Conservation (phyloP, 2,888 invertebrate genomes). For the Laspeyria flexula region DNA sequence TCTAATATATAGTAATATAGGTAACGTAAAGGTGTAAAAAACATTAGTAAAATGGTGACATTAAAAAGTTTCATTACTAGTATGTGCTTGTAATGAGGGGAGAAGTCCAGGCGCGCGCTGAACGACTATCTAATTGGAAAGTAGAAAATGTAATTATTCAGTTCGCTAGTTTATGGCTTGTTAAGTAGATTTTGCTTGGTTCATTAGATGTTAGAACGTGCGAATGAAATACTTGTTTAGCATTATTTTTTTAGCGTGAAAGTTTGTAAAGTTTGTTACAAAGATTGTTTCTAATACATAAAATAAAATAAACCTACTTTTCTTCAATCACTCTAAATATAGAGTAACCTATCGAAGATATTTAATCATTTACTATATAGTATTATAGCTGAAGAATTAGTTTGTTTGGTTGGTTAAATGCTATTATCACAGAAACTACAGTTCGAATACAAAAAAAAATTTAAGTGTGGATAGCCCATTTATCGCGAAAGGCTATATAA, state of each 20-base stretch:
- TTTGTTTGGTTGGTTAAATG: too few species aligned
- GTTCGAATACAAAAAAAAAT: too few species aligned
- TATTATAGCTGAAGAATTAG: too few species aligned
- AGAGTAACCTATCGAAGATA: too few species aligned
- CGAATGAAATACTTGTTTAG: background rate
- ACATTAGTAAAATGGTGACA: background rate
- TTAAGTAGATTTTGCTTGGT: conserved; percentile 2
- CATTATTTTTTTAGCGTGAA: background rate
- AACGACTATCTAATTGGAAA: conserved; percentile 67
- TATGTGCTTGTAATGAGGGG: conserved; percentile 44
- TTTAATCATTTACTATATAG: too few species aligned
- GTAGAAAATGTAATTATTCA: conserved; percentile 66
- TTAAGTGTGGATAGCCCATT: too few species aligned
- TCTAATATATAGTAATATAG: background rate
- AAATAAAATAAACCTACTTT: too few species aligned
- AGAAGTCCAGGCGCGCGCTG: conserved; percentile 40
- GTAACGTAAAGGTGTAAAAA: conserved; percentile 2
- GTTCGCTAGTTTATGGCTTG: conserved; percentile 23
- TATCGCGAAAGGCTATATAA: too few species aligned
- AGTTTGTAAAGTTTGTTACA: too few species aligned
- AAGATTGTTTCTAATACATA: too few species aligned
- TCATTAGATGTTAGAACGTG: background rate
- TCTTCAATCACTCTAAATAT: too few species aligned
- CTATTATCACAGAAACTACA: too few species aligned
- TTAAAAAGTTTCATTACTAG: conserved; percentile 21